Evolutionary conservation across 2,113 vertebrate species (phyloP).

Genomic region (Scytalopus superciliaris): DNA sequence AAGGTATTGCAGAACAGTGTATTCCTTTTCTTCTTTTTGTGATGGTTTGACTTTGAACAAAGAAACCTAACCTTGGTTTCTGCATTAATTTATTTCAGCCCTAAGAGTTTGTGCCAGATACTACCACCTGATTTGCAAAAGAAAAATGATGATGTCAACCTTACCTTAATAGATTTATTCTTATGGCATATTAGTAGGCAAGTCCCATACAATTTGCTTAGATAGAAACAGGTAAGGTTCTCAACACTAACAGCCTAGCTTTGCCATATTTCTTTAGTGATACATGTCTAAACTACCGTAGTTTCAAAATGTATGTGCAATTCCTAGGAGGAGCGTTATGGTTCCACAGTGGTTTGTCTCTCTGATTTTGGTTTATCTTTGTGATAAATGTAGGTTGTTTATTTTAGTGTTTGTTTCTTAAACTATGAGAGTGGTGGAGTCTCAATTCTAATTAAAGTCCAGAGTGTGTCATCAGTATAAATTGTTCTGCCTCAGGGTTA

Average conservation of each 20-base stretch:
- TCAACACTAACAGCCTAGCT: background rate
- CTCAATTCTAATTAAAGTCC: slow-evolving; percentile 1
- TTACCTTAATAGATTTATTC: background rate
- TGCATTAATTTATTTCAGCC: slow-evolving; percentile 8
- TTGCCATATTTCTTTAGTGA: background rate
- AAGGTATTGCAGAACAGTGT: background rate
- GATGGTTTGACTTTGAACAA: background rate
- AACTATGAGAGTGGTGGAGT: background rate
- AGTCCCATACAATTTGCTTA: background rate
- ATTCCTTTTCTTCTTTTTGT: background rate
- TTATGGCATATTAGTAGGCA: background rate
- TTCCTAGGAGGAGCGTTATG: background rate
- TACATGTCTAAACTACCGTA: background rate
- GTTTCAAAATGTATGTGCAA: background rate
- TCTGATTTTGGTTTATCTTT: slow-evolving; percentile 6
- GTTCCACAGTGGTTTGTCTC: background rate
- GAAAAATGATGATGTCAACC: background rate
- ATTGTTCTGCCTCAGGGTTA: background rate
- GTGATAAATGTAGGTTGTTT: background rate
- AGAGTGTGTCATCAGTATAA: background rate
- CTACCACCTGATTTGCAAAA: background rate
- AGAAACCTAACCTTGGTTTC: background rate
- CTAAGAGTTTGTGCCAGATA: background rate
- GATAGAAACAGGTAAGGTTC: background rate
- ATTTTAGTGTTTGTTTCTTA: background rate